Base-by-base conservation (phyloP, 2,888 invertebrate species). In the Cantharis lateralis region DNA sequence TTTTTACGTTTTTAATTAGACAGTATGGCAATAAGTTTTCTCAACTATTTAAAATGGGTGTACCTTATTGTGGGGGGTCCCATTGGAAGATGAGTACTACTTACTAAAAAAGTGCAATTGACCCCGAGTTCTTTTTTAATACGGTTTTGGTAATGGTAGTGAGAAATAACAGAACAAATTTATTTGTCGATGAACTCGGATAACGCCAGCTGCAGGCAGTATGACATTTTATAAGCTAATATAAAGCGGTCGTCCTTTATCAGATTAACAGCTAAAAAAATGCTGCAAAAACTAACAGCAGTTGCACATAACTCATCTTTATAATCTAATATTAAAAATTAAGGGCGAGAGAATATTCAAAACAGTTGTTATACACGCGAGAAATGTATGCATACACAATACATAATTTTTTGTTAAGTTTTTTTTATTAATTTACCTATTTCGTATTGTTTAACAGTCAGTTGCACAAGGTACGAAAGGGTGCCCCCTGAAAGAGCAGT, bases 291-390 rank as follows among this genome's bases (percentile, higher is more conserved):
- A 79, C 48, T 62, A 63, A 72, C 77, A 76, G 78, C 81, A 81
- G 81, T 81, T 80, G 81, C 74, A 72, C 71, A 78, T 76, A 80
- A 76, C 69, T 80, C 80, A 76, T 78, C 76, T 75, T 71, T 79
- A 81, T 82, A 81, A 82, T 81, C 79, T 79, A 80, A 81, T 81
- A 80, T 81, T 79, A 78, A 80, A 81, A 81, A 76, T 76, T 76
- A 74, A 78, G 74, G 78, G 77, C 72, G 69, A 74, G 69, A 76
- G 32, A 75, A 74, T 63, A 68, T 73, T 76, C 75, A 62, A 74
- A 78, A 28, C 78, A 68, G 72, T 62, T 75, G 71, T 75, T 64
- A 24, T 74, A 32, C 73, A 77, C 77, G 62, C 66, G 28, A 72
- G 72, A 71, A 74, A 68, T 62, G 70, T 61, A 71, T 62, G 72